Conservation (phyloP, 1,140 invertebrate species). For the Bombus affinis region DNA sequence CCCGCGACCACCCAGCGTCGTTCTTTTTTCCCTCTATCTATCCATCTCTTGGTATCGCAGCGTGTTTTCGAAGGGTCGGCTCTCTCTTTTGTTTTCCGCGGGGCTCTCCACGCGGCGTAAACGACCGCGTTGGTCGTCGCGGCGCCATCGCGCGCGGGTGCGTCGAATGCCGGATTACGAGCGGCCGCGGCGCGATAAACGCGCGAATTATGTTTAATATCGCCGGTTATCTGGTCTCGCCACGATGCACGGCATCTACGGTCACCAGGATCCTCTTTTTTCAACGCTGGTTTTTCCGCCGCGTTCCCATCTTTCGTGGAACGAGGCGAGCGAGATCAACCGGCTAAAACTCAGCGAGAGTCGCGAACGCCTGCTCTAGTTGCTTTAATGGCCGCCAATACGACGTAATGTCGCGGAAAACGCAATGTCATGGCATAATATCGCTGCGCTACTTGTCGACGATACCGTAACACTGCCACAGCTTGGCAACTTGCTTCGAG, state of each 20-base stretch:
- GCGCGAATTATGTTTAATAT: conserved; percentile 74
- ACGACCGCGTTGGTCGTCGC: conserved; percentile 58
- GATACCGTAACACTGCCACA: neutral
- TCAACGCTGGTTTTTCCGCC: too few species aligned
- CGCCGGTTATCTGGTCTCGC: conserved; percentile 57
- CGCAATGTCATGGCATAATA: neutral
- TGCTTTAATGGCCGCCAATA: conserved; percentile 34
- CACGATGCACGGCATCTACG: conserved; percentile 8
- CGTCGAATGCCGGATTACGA: conserved; percentile 67
- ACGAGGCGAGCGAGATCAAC: too few species aligned
- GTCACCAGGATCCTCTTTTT: conserved; percentile 3
- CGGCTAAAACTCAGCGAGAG: neutral
- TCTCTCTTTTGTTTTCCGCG: conserved; percentile 61
- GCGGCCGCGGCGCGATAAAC: conserved; percentile 70
- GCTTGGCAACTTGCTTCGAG: neutral
- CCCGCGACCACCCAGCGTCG: too few species aligned
- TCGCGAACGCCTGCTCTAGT: conserved; percentile 9
- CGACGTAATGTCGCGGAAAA: conserved; percentile 18
- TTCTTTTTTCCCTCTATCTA: conserved; percentile 16
- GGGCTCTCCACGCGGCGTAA: conserved; percentile 51
- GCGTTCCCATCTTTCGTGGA: neutral
- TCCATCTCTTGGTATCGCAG: conserved; percentile 46
- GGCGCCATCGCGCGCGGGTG: conserved; percentile 47
- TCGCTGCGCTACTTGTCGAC: neutral
- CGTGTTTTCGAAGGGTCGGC: conserved; percentile 65